Percentiles rank a stretch among this genome's conserved stretches.
These are phyloP conservation scores for Luffia ferchaultella DNA, from an alignment of 2,888 invertebrate species.

Conservation along the genomic window DNA sequence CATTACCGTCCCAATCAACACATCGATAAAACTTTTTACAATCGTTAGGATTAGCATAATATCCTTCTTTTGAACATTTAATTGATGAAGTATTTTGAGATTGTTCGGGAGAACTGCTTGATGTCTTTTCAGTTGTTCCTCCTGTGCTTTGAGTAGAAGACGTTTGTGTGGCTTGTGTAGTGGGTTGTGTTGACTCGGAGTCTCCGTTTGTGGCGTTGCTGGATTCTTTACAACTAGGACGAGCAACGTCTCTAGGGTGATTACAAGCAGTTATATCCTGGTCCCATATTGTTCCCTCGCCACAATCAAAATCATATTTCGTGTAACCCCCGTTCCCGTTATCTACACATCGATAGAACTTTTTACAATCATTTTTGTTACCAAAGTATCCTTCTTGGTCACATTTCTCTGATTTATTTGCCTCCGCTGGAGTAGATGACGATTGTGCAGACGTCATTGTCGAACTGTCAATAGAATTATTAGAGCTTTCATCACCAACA, in stretches of 20 bases:
- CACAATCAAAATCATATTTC: constrained; percentile 61
- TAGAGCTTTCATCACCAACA: constrained; percentile 6
- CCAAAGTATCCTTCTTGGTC: constrained; percentile 69
- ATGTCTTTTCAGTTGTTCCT: constrained; percentile 21
- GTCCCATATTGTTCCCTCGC: constrained; percentile 74
- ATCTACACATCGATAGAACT: constrained; percentile 72
- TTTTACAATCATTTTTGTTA: constrained; percentile 68
- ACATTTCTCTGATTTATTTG: constrained; percentile 12
- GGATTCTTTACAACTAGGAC: constrained; percentile 33
- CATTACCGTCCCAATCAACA: constrained; percentile 67
- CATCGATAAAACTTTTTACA: constrained; percentile 74
- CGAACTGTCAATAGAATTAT: not conserved
- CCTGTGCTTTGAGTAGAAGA: constrained; percentile 21
- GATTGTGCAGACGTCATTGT: not conserved
- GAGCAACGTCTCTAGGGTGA: constrained; percentile 45
- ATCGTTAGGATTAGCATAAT: constrained; percentile 65
- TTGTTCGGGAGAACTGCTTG: constrained; percentile 28
- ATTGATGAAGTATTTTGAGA: constrained; percentile 32
- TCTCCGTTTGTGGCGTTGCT: constrained; percentile 1
- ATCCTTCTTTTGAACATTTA: constrained; percentile 67
- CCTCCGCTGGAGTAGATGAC: constrained; percentile 6
- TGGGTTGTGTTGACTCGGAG: constrained; percentile 16
- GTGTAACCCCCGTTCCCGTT: constrained; percentile 36
- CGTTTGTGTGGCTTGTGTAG: constrained; percentile 16
- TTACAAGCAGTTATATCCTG: constrained; percentile 54